Evolutionary conservation across 2,113 vertebrate genomes (phyloP), one percentile per base, ranked within the genome.

Genomic region (Sinocyclocheilus rhinocerous): DNA sequence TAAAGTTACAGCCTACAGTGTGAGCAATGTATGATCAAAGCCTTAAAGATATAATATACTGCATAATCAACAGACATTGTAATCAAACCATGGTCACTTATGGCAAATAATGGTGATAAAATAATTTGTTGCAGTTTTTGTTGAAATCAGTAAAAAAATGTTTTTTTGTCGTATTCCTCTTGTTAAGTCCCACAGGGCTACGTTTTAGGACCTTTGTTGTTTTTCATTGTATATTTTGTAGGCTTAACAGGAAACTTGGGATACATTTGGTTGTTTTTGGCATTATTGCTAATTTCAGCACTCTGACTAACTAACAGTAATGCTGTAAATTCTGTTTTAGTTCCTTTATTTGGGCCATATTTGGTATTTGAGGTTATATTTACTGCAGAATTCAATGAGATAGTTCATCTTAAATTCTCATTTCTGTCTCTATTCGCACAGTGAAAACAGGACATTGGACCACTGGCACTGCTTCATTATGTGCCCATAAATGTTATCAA

Each of bases 291-390:
- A 18, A 77, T 77, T 52, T 20, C 24, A 29, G 24, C 48, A 50
- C 13, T 18, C 75, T 26, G 6, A 33, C 7, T 20, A 59, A 59
- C 9, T 11, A 22, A 33, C 50, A 12, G 9, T 45, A 45, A 42
- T 75, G 4, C 70, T 75, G 39, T 2, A 22, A 75, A 45, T 42
- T 22, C 9, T 22, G 16, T 36, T 57, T 63, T 0, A 26, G 3
- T 42, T 42, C 7, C 22, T n/a, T 65, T 81, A 45, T 63, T 16
- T 63, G 13, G 26, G 59, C 11, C 36, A 6, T 26, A 10, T 3
- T 80, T 80, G 57, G 22, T 63, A 63, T 61, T 39, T 63, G 7
- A 26, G 57, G 57, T 57, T 29, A 24, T 52, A 78, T 80, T 80
- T 80, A 63, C 36, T 80, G 33, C 33, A 24, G 20, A 63, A 42